Conservation (phyloP, 2,888 invertebrate genomes). For the Spisula solida region DNA sequence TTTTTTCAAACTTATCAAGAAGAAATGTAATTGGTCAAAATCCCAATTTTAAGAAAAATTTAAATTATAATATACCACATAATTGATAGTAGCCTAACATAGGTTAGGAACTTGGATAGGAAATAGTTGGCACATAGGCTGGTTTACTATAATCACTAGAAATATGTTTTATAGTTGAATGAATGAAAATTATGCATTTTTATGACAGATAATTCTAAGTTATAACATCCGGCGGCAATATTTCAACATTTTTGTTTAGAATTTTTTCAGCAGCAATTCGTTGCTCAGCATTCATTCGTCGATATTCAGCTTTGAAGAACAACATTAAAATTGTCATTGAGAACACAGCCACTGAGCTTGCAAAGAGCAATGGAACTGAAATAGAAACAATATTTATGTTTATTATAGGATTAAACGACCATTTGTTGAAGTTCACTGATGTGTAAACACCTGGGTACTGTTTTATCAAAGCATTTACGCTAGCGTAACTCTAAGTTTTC, state of each 20-base stretch:
- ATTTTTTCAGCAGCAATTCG: constrained; percentile 80
- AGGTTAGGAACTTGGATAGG: too few relatives aligned
- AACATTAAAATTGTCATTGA: constrained; percentile 79
- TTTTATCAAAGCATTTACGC: too few relatives aligned
- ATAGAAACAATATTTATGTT: constrained; percentile 32
- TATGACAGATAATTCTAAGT: neutral
- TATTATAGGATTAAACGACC: too few relatives aligned
- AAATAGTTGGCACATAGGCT: neutral
- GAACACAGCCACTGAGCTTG: constrained; percentile 77
- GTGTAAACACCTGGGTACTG: too few relatives aligned
- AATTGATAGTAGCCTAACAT: neutral
- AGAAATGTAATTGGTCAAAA: too few relatives aligned
- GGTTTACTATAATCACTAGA: neutral
- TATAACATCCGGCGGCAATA: constrained; percentile 25
- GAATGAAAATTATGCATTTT: neutral
- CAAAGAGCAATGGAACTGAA: constrained; percentile 83
- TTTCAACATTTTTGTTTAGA: constrained; percentile 70
- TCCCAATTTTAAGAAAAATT: too few relatives aligned
- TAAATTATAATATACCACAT: too few relatives aligned
- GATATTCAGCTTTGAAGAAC: constrained; percentile 83
- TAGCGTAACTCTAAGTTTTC: too few relatives aligned
- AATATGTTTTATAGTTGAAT: neutral
- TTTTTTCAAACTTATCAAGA: too few relatives aligned
- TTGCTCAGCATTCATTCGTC: constrained; percentile 83
- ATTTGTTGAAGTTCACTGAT: too few relatives aligned